Percentiles rank a stretch among this genome's conserved stretches.
phyloP scores from a whole-genome alignment of 1,140 invertebrate species.

The Sipha flava region DNA sequence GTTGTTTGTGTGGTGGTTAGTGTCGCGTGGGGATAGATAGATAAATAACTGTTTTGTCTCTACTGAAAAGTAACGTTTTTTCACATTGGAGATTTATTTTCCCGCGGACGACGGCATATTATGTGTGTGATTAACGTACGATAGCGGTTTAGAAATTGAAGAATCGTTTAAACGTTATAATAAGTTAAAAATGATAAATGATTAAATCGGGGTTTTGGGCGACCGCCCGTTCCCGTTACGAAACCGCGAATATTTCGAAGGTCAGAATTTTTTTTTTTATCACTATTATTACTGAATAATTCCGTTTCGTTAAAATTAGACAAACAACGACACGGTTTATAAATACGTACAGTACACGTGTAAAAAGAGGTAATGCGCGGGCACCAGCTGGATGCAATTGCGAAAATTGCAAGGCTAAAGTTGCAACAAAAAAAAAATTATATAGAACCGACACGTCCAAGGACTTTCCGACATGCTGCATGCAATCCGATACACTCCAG shows the following conservation, averaged over 20 bases:
- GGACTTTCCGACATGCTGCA: background rate
- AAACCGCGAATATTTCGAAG: slow-evolving; percentile 5
- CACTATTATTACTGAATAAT: background rate
- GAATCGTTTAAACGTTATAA: background rate
- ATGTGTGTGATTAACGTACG: no score
- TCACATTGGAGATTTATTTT: no score
- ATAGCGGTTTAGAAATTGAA: background rate
- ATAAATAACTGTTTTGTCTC: no score
- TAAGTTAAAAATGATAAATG: no score
- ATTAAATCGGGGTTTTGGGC: background rate
- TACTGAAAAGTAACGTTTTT: no score
- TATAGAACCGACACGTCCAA: slow-evolving; percentile 4
- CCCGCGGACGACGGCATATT: no score
- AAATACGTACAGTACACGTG: background rate
- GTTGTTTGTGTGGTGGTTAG: no score
- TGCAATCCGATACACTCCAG: background rate
- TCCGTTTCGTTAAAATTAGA: background rate
- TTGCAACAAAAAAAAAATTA: slow-evolving; percentile 21
- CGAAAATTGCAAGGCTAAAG: slow-evolving; percentile 25
- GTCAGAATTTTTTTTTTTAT: background rate
- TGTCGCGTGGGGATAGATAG: background rate
- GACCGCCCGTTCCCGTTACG: background rate
- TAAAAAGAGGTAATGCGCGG: background rate
- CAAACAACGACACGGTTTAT: background rate
- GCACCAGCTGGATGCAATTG: slow-evolving; percentile 2